Base-by-base conservation (phyloP, 2,797 vertebrate species). In the Sebastes taczanowskii region DNA sequence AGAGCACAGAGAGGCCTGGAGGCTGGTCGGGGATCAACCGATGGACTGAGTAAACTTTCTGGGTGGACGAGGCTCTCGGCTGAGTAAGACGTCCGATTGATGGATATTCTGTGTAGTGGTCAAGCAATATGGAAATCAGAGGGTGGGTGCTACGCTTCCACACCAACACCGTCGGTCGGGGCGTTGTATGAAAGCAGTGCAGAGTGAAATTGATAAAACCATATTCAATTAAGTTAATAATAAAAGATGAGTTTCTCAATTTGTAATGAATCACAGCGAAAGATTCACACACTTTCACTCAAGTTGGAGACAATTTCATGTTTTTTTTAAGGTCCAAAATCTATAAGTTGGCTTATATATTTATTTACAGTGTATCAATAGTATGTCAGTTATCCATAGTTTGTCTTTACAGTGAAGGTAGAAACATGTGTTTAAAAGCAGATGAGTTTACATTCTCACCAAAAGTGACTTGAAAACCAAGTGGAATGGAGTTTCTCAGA, bases 11-110 rank as follows among this genome's bases (percentile, higher is more conserved):
- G 70, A 72, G 66, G 38, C 55, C 77, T 30, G 72, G 42, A 42
- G 23, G 42, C 69, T 34, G 60, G 34, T 60, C 77, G 38, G 59
- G 64, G 71, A 69, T 81, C 66, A 22, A 16, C 70, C 11, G 65
- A 65, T 46, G 70, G 78, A 71, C 53, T 68, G 14, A 35, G 62
- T 66, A 59, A 81, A 77, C 80, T 61, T 18, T 27, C 7, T 53
- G 30, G 42, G 4, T 11, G 6, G 30, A 55, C 22, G 11, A 59
- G 30, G 65, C 34, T 69, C 55, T 60, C 1, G 27, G 32, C 34
- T 80, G 13, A 52, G 11, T 25, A 14, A 46, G 16, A 56, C n/a
- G n/a, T 55, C 23, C 53, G 30, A 71, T 6, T 20, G 35, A 61
- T 25, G 35, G 30, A 27, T 29, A 9, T 38, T 38, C 25, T 42